Percentiles rank a stretch among this genome's conserved stretches.
Conservation (phyloP, 2,888 invertebrate species). For the Leucozona laternaria region DNA sequence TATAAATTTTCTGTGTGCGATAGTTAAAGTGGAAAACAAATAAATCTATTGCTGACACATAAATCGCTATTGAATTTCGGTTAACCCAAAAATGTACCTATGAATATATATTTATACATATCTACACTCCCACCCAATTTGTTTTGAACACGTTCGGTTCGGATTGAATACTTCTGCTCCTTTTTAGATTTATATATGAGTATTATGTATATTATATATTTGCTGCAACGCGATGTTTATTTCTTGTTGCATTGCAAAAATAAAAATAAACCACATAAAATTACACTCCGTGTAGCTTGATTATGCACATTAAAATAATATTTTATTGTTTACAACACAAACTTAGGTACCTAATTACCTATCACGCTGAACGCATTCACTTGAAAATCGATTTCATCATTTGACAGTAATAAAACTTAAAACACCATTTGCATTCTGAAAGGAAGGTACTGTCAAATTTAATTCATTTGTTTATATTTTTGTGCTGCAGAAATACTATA, state of each 20-base stretch:
- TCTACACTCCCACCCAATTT: conserved; percentile 33
- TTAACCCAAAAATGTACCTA: conserved; percentile 16
- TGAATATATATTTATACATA: not conserved
- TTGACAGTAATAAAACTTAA: too few species aligned
- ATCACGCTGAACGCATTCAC: too few species aligned
- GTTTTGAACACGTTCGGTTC: conserved; percentile 29
- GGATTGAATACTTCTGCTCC: conserved; percentile 6
- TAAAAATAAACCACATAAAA: conserved; percentile 1
- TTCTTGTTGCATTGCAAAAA: conserved; percentile 18
- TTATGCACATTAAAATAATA: too few species aligned
- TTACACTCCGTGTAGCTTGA: not conserved
- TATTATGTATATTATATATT: not conserved
- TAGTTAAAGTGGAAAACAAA: conserved; percentile 33
- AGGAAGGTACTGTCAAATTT: too few species aligned
- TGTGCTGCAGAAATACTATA: too few species aligned
- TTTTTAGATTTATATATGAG: not conserved
- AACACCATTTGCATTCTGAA: too few species aligned
- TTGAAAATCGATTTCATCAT: too few species aligned
- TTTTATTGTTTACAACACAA: too few species aligned
- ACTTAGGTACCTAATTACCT: too few species aligned
- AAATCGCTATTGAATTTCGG: conserved; percentile 48
- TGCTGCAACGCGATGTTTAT: conserved; percentile 17
- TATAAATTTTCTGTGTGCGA: conserved; percentile 7
- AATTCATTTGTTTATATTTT: too few species aligned
- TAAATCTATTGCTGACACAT: conserved; percentile 40